These are phyloP conservation scores for Lepidocyrtinus sp. DNA, from an alignment of 2,888 invertebrate genomes.

Conservation along the genomic window DNA sequence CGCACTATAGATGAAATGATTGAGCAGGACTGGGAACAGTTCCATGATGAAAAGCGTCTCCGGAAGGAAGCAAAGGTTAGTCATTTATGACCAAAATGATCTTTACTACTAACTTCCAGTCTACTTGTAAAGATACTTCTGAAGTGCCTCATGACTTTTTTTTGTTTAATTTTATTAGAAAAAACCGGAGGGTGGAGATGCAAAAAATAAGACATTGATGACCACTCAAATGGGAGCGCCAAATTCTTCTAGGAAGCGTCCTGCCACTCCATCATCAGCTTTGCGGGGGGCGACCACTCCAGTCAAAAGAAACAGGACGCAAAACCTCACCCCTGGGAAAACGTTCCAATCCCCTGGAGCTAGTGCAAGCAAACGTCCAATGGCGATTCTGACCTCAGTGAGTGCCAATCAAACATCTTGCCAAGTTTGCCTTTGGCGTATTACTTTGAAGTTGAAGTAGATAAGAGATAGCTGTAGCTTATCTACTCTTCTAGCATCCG, in stretches of 20 bases:
- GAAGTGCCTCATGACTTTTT: neutral
- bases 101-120: too few relatives aligned
- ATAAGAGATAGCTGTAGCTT: too few relatives aligned
- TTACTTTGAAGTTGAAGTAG: too few relatives aligned
- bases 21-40: slow-evolving; percentile 57
- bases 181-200: slow-evolving; percentile 22
- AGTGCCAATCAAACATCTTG: too few relatives aligned
- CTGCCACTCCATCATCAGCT: slow-evolving; percentile 49
- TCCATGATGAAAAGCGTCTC: slow-evolving; percentile 55
- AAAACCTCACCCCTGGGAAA: slow-evolving; percentile 42
- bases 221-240: slow-evolving; percentile 44
- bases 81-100: neutral
- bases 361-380: slow-evolving; percentile 16
- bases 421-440: too few relatives aligned
- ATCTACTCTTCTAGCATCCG: too few relatives aligned
- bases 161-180: slow-evolving; percentile 29
- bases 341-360: slow-evolving; percentile 35
- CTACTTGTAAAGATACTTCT: too few relatives aligned
- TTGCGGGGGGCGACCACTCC: slow-evolving; percentile 31
- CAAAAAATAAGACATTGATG: slow-evolving; percentile 38
- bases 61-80: slow-evolving; percentile 54
- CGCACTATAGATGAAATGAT: slow-evolving; percentile 50
- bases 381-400: too few relatives aligned
- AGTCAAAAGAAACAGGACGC: slow-evolving; percentile 28
- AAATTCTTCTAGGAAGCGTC: slow-evolving; percentile 34